Evolutionary conservation across 2,888 invertebrate species (phyloP).

Genomic region (Drosophila planitibia): DNA sequence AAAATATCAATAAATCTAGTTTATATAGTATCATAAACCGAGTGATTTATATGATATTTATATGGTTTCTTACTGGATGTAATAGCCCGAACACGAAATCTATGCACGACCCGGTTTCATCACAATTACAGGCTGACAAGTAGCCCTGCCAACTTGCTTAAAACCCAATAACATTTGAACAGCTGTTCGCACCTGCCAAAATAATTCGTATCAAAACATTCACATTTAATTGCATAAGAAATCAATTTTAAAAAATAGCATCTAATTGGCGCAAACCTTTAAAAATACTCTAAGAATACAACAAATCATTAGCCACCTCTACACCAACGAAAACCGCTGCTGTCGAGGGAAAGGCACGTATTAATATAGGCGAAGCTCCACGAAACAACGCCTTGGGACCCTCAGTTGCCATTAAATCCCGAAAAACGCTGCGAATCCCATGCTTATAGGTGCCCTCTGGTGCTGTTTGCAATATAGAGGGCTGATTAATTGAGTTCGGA

Average conservation of each 20-base stretch:
- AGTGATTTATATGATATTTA: not conserved
- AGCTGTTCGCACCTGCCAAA: conserved; percentile 21
- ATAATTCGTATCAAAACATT: conserved; percentile 17
- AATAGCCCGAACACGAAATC: not conserved
- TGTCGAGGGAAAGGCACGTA: conserved; percentile 99
- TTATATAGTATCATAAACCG: not conserved
- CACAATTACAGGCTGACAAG: not conserved
- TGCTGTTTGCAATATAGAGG: conserved; percentile 86
- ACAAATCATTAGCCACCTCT: conserved; percentile 91
- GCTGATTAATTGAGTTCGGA: not conserved
- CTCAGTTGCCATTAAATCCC: conserved; percentile 93
- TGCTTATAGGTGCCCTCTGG: conserved; percentile 97
- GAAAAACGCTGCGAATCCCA: conserved; percentile 96
- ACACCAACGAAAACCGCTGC: conserved; percentile 99
- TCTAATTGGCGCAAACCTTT: conserved; percentile 30
- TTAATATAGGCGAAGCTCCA: conserved; percentile 97
- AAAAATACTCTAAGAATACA: conserved; percentile 86
- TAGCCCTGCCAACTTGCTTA: conserved; percentile 34
- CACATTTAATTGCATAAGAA: conserved; percentile 26
- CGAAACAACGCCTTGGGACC: conserved; percentile 96
- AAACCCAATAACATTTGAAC: not conserved
- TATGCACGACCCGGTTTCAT: conserved; percentile 15
- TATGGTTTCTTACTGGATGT: not conserved
- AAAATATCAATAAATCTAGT: not conserved
- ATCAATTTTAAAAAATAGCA: conserved; percentile 30